A percentile compares a stretch with the other conserved stretches of the same genome.
Conservation (phyloP, 2,113 vertebrate species). For the rabbit (Oryctolagus cuniculus) region mOryCun1.1 NC_091437.1:50969501-50970000, state of each 20-base stretch:
- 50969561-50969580: no score
- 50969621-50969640: no score
- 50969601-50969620: no score
- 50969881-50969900: neutral
- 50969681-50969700: no score
- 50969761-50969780: neutral
- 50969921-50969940: neutral
- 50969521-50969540: no score
- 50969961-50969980: neutral
- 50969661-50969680: no score
- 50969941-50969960: neutral
- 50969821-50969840: neutral
- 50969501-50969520: no score
- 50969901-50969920: neutral
- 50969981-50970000: slow-evolving; percentile 7
- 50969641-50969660: no score
- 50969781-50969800: neutral
- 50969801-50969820: neutral
- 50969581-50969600: no score
- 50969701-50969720: neutral
- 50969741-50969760: neutral
- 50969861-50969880: neutral
- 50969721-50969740: neutral
- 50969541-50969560: no score
- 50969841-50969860: neutral